phyloP scores from a whole-genome alignment of 2,888 invertebrate species.

The Trachelus tabidus region DNA sequence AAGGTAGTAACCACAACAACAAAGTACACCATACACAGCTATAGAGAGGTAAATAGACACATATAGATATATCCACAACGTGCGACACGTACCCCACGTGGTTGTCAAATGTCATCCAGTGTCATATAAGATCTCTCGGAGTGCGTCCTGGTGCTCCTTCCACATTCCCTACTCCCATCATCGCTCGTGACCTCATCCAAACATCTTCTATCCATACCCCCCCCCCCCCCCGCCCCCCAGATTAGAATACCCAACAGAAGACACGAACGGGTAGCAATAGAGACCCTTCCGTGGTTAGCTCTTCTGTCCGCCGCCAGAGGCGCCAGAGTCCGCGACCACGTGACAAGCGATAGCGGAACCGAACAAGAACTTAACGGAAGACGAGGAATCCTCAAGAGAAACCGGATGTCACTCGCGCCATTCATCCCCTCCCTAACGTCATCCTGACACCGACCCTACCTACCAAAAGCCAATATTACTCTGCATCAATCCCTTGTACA shows the following conservation, averaged over 20 bases:
- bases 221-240: too few species aligned
- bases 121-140: background rate
- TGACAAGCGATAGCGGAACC: background rate
- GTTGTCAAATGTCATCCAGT: constrained; percentile 8
- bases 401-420: background rate
- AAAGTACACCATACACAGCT: background rate
- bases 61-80: background rate
- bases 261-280: background rate
- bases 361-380: background rate
- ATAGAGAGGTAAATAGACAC: background rate
- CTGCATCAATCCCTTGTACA: background rate
- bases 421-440: background rate
- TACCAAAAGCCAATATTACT: background rate
- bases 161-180: background rate
- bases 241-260: background rate
- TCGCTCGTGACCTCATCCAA: background rate
- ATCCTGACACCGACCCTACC: background rate
- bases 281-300: background rate
- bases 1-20: background rate
- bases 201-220: background rate
- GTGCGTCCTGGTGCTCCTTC: background rate
- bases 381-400: background rate
- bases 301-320: background rate
- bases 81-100: constrained; percentile 10
- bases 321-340: background rate